phyloP scores from a whole-genome alignment of 2,888 invertebrate genomes.

The Piscicola geometra region DNA sequence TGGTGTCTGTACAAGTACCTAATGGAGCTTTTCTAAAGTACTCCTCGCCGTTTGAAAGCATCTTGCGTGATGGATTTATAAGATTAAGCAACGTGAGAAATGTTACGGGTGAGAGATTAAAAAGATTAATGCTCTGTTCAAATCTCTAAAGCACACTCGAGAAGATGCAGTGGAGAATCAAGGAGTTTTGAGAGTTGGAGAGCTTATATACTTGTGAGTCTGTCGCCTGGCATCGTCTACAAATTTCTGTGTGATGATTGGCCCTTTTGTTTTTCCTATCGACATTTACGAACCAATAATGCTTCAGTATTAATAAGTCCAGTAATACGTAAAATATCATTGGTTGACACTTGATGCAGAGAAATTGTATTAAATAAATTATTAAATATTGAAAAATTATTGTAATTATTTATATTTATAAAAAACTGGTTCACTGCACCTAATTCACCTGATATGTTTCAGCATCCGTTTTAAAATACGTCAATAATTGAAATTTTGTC shows the following conservation, averaged over 20 bases:
- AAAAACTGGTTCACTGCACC: too few species aligned
- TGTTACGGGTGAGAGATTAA: neutral
- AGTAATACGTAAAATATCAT: too few species aligned
- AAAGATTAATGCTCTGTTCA: neutral
- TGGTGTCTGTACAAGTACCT: neutral
- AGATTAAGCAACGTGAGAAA: too few species aligned
- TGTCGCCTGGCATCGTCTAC: neutral
- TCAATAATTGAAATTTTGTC: too few species aligned
- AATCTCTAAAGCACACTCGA: neutral
- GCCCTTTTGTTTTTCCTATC: neutral
- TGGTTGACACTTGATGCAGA: too few species aligned
- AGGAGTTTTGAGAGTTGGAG: too few species aligned
- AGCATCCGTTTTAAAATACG: too few species aligned
- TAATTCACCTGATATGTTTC: too few species aligned
- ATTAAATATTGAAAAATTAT: too few species aligned
- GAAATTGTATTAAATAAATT: too few species aligned
- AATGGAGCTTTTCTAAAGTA: neutral
- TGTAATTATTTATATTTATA: too few species aligned
- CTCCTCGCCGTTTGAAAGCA: conserved; percentile 2
- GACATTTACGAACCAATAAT: neutral
- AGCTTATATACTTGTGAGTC: neutral
- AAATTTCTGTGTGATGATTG: neutral
- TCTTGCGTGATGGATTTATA: neutral
- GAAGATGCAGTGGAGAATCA: neutral
- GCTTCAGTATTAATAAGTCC: neutral